Percentiles rank a stretch among this genome's conserved stretches.
Evolutionary conservation across 1,140 invertebrate genomes (phyloP).

Genomic region (Drosophila auraria): DNA sequence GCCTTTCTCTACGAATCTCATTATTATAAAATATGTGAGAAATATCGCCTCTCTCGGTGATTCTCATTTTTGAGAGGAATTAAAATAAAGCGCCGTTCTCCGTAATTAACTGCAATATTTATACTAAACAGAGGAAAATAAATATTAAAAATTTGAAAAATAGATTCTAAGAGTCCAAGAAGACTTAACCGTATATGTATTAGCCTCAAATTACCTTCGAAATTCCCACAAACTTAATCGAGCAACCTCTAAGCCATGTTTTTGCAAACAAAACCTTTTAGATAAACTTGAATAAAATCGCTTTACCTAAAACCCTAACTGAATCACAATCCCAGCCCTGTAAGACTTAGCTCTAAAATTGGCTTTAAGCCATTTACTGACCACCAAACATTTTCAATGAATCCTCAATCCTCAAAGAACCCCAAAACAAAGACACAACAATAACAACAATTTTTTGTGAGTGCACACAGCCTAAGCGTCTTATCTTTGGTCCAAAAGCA

Average conservation of each 20-base stretch:
- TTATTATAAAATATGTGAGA: too few relatives aligned
- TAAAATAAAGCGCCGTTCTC: too few relatives aligned
- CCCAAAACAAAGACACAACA: slow-evolving; percentile 14
- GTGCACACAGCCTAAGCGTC: slow-evolving; percentile 65
- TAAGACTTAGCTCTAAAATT: slow-evolving; percentile 14
- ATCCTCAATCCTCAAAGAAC: slow-evolving; percentile 2
- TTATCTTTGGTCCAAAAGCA: slow-evolving; percentile 63
- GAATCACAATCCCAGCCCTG: background rate
- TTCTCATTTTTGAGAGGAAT: background rate
- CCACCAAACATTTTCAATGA: slow-evolving; percentile 24
- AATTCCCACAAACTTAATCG: background rate
- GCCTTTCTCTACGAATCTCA: background rate
- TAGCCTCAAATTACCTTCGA: background rate
- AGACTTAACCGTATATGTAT: too few relatives aligned
- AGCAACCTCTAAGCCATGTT: background rate
- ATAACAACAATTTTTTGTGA: slow-evolving; percentile 42
- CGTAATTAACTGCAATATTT: too few relatives aligned
- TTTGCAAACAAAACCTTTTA: background rate
- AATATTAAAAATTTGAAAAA: too few relatives aligned
- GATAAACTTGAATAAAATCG: slow-evolving; percentile 8
- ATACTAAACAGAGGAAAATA: too few relatives aligned
- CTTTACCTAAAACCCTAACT: background rate
- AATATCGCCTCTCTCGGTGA: background rate
- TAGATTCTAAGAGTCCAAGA: too few relatives aligned
- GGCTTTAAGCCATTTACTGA: slow-evolving; percentile 32